These are phyloP conservation scores for Heliothis virescens DNA, from an alignment of 1,140 invertebrate species.

Conservation along the genomic window DNA sequence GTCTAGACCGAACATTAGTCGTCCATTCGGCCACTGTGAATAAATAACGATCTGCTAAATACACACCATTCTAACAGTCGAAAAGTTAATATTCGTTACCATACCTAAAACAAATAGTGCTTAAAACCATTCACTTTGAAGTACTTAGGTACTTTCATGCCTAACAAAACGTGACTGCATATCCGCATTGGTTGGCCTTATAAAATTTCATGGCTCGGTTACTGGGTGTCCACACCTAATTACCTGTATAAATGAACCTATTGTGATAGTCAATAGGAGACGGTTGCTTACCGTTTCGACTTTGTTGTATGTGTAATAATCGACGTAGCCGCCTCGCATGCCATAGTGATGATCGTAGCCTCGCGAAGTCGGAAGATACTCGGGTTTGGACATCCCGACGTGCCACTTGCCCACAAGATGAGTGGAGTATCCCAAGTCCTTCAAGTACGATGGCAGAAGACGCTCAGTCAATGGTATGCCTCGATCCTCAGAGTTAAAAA, in stretches of 20 bases:
- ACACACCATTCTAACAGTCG: neutral
- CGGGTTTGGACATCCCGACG: constrained; percentile 89
- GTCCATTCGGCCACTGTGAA: constrained; percentile 73
- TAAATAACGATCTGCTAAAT: constrained; percentile 16
- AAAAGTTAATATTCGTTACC: neutral
- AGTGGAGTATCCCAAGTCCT: constrained; percentile 91
- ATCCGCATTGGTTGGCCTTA: constrained; percentile 39
- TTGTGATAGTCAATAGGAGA: constrained; percentile 15
- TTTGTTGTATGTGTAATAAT: constrained; percentile 92
- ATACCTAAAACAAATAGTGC: constrained; percentile 6
- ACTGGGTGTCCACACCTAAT: constrained; percentile 34
- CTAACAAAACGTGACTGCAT: constrained; percentile 40
- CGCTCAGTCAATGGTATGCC: constrained; percentile 90
- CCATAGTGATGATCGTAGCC: constrained; percentile 94
- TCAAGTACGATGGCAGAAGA: constrained; percentile 91
- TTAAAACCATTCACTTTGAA: constrained; percentile 8
- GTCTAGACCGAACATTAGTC: constrained; percentile 87
- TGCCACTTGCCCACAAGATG: constrained; percentile 96
- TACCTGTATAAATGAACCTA: constrained; percentile 21
- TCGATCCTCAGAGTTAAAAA: constrained; percentile 90
- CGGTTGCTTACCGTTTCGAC: constrained; percentile 70
- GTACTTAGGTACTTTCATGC: constrained; percentile 16
- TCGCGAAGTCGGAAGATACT: constrained; percentile 91
- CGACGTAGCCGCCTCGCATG: constrained; percentile 93
- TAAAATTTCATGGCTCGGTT: constrained; percentile 42